These are phyloP conservation scores for Choristoneura rosaceana DNA, from an alignment of 2,888 invertebrate genomes.

Conservation along the genomic window DNA sequence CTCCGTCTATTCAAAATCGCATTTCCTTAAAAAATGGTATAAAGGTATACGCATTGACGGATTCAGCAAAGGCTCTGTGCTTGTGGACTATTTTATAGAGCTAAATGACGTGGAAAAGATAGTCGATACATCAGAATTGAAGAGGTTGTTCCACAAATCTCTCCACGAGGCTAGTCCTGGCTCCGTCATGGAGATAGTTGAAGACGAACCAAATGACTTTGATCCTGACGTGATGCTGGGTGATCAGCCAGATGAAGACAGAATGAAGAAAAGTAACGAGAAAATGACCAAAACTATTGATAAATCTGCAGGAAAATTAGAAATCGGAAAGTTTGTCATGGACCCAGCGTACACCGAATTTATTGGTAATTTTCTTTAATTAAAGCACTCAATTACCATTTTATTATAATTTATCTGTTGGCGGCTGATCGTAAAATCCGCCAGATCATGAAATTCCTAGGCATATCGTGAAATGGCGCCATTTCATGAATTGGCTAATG, in stretches of 20 bases:
- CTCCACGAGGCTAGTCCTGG: constrained; percentile 82
- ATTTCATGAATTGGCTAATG: too few species aligned
- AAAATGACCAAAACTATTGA: constrained; percentile 84
- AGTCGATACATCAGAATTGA: constrained; percentile 90
- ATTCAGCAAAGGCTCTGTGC: constrained; percentile 94
- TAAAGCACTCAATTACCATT: too few species aligned
- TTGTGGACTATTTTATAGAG: constrained; percentile 95
- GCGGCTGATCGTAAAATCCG: too few species aligned
- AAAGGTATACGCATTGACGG: constrained; percentile 94
- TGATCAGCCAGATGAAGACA: constrained; percentile 80
- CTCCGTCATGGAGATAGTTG: constrained; percentile 73
- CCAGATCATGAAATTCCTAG: too few species aligned
- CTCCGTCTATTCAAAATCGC: constrained; percentile 91
- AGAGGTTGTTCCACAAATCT: constrained; percentile 88
- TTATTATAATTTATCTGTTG: too few species aligned
- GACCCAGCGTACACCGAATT: constrained; percentile 96
- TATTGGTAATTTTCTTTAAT: constrained; percentile 86
- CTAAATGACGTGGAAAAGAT: constrained; percentile 90
- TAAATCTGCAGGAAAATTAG: constrained; percentile 86
- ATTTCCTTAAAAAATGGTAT: constrained; percentile 91
- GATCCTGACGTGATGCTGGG: constrained; percentile 78
- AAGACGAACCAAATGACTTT: constrained; percentile 62
- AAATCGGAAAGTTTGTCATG: constrained; percentile 92
- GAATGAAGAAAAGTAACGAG: constrained; percentile 77
- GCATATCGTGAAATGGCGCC: too few species aligned